phyloP scores from a whole-genome alignment of 2,797 vertebrate genomes.

The Tapera naevia region DNA sequence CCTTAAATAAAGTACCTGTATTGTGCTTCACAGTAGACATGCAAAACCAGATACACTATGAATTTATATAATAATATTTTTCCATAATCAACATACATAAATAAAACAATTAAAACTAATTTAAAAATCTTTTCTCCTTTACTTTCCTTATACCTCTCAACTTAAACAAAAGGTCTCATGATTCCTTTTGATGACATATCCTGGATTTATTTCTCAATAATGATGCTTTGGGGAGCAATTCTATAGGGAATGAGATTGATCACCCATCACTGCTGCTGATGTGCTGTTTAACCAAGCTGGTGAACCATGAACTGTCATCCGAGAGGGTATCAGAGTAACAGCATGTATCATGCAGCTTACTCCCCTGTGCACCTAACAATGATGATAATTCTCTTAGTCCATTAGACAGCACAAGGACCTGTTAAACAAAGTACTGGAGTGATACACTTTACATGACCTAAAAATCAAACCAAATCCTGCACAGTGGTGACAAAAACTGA shows the following conservation, averaged over 20 bases:
- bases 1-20: neutral
- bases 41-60: neutral
- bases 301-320: conserved; percentile 77
- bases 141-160: neutral
- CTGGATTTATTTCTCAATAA: conserved; percentile 73
- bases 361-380: conserved; percentile 61
- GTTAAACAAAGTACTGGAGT: conserved; percentile 33
- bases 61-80: neutral
- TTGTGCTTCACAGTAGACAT: neutral
- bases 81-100: neutral
- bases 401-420: conserved; percentile 63
- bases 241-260: conserved; percentile 77
- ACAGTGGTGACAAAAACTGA: neutral
- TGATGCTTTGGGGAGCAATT: conserved; percentile 73
- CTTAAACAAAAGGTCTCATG: conserved; percentile 33
- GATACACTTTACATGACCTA: neutral
- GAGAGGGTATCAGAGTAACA: conserved; percentile 74
- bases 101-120: neutral
- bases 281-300: conserved; percentile 77
- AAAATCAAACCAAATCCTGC: conserved; percentile 8
- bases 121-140: neutral
- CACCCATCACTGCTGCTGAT: conserved; percentile 76
- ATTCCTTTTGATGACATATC: conserved; percentile 61
- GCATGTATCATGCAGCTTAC: conserved; percentile 57
- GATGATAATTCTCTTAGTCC: conserved; percentile 65